Evolutionary conservation across 2,113 vertebrate species (phyloP).

Genomic region (Cryptomyrus ogoouensis): DNA sequence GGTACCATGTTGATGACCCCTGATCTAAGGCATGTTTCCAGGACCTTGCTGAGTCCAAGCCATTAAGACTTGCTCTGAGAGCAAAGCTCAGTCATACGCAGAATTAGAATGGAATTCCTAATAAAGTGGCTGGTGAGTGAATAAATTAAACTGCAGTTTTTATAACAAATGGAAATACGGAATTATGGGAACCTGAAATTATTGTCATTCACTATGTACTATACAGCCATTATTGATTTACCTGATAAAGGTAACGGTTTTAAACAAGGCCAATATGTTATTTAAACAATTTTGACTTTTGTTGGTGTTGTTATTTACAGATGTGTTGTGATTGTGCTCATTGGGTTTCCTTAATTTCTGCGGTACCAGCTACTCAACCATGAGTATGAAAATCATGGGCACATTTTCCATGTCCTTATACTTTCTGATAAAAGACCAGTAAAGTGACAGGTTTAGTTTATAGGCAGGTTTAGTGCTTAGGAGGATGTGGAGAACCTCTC

Average conservation of each 20-base stretch:
- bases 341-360: neutral
- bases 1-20: too few species aligned
- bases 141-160: neutral
- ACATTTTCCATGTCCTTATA: neutral
- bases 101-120: neutral
- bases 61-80: neutral
- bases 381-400: neutral
- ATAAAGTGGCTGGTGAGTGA: neutral
- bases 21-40: neutral
- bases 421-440: neutral
- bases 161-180: neutral
- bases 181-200: neutral
- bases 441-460: neutral
- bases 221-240: neutral
- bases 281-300: neutral
- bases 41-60: neutral
- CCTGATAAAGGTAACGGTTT: neutral
- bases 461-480: neutral
- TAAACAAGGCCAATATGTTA: neutral
- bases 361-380: neutral
- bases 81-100: neutral
- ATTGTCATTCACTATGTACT: neutral
- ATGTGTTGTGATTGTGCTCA: neutral
- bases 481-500: neutral
- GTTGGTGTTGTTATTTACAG: neutral